phyloP scores from a whole-genome alignment of 2,888 invertebrate species.

The Drosophila anomalata region DNA sequence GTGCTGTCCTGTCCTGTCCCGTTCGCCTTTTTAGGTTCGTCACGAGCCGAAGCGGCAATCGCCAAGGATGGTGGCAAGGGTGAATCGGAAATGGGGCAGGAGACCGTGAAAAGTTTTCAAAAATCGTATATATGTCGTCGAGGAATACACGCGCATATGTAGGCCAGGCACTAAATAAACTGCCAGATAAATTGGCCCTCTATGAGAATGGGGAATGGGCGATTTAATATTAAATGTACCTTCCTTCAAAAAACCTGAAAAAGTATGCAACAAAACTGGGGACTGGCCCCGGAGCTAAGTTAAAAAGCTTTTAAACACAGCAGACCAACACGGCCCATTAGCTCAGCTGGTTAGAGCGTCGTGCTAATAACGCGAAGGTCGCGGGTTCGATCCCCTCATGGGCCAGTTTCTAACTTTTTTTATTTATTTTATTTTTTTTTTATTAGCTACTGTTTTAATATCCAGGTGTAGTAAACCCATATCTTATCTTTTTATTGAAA shows the following conservation, averaged over 20 bases:
- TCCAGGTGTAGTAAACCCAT: conserved; percentile 1
- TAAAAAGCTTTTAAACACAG: neutral
- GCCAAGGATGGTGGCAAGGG: neutral
- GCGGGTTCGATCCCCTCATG: conserved; percentile 76
- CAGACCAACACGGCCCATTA: conserved; percentile 61
- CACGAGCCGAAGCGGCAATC: conserved; percentile 25
- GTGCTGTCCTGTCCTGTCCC: neutral
- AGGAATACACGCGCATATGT: conserved; percentile 28
- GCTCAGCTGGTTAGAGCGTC: conserved; percentile 79
- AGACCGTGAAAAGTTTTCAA: conserved; percentile 26
- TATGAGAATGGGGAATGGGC: conserved; percentile 6
- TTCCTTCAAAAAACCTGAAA: neutral
- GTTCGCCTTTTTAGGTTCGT: conserved; percentile 18
- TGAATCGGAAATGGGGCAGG: neutral
- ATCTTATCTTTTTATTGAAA: conserved; percentile 27
- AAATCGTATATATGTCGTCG: conserved; percentile 32
- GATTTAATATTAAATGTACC: conserved; percentile 18
- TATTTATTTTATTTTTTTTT: conserved; percentile 1
- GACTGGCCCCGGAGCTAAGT: too few species aligned
- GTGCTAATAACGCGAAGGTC: conserved; percentile 76
- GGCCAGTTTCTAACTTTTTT: conserved; percentile 39
- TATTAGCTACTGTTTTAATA: neutral
- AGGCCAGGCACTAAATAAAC: conserved; percentile 36
- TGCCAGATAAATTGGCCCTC: conserved; percentile 32
- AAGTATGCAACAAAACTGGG: conserved; percentile 8